Evolutionary conservation across 2,113 vertebrate genomes (phyloP), one percentile per base, ranked within the genome.

Genomic region (Mastomys natalensis): DNA sequence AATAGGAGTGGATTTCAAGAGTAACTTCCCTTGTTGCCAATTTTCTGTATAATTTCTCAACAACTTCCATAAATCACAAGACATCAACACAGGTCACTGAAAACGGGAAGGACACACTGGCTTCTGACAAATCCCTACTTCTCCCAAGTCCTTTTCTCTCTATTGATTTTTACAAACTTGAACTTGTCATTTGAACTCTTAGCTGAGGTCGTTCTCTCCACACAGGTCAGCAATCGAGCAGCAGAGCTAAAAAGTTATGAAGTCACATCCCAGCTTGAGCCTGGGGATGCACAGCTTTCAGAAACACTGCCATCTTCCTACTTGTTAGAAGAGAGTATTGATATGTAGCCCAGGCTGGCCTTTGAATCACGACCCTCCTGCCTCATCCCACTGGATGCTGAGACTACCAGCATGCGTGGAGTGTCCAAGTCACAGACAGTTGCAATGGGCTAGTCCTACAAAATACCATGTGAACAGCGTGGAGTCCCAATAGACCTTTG

Each of bases 41-140:
- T 84, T 91, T 86, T 95, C 43, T 86, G 24, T 55, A 48, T 53
- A 66, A 72, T 73, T 45, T 73, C 64, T 89, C 64, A 89, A 89
- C 68, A 76, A 53, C 40, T 48, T 37, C 29, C 22, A 3, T 2
- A 37, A 89, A 74, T 40, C 70, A 73, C 21, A 70, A 72, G 13
- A 31, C 45, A 90, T 93, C 80, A n/a, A 37, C 4, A 5, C 19
- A 10, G n/a, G 82, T 82, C 95, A 74, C 70, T 55, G 29, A 64
- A 78, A 73, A 90, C 22, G 16, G 29, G 26, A 34, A 77, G 48
- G 12, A 58, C 7, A 58, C 17, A 60, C 17, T 40, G 22, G 78
- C 60, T 10, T 48, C 93, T 55, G 40, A 51, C 11, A 74, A 82
- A 45, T 31, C 10, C 7, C 17, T 5, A n/a, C 51, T 31, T 64